Evolutionary conservation across 1,140 invertebrate genomes (phyloP).

Genomic region (Meloidogyne hapla): DNA sequence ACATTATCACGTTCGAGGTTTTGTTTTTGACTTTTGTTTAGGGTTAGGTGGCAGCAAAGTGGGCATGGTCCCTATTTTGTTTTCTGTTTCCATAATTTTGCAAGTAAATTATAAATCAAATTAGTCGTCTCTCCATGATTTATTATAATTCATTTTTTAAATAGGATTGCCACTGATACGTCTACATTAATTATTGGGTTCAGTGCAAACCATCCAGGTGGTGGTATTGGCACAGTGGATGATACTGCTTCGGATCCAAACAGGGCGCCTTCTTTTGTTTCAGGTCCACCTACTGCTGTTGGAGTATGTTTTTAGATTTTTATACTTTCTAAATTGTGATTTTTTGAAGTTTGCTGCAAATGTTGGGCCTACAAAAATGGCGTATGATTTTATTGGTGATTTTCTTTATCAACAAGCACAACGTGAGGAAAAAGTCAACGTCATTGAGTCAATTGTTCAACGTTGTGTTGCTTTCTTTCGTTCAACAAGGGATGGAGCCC

Average conservation of each 20-base stretch:
- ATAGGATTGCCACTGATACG: background rate
- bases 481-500: background rate
- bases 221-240: conserved; percentile 23
- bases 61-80: too few relatives aligned
- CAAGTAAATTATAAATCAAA: too few relatives aligned
- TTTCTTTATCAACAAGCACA: conserved; percentile 32
- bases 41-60: too few relatives aligned
- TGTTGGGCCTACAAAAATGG: conserved; percentile 24
- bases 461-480: conserved; percentile 30
- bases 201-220: conserved; percentile 30
- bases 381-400: conserved; percentile 35
- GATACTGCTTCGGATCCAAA: background rate
- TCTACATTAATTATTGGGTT: conserved; percentile 28
- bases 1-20: background rate
- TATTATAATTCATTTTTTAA: too few relatives aligned
- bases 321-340: background rate
- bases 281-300: conserved; percentile 24
- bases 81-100: conserved; percentile 3
- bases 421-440: conserved; percentile 44
- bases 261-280: conserved; percentile 2
- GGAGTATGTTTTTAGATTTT: conserved; percentile 11
- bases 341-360: conserved; percentile 37
- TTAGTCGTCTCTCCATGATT: too few relatives aligned
- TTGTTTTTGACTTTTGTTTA: background rate
- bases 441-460: conserved; percentile 34